Base-by-base conservation (phyloP, 1,140 invertebrate species). In the Listronotus oregonensis region DNA sequence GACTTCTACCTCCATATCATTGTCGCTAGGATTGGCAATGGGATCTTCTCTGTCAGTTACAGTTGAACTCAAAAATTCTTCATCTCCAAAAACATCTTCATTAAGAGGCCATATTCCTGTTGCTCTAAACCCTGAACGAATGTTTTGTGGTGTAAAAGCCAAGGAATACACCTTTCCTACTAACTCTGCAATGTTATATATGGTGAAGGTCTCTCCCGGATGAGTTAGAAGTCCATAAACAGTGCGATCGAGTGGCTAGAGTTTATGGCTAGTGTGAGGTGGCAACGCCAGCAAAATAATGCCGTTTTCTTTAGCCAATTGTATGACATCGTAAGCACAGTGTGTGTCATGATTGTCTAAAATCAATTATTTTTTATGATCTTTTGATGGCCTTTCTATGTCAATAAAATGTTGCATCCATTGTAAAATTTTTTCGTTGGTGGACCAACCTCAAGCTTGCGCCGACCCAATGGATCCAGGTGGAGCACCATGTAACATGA, bases 211-310 rank as follows among this genome's bases (percentile, higher is more conserved):
- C 61, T 66, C 52, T 0, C 14, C 55, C n/a, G 21, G 7, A 58
- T 58, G 12, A 12, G 18, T 43, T 18, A 27, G 6, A 27, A 70
- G 69, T 4, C 70, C 71, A 57, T 63, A 75, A 14, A 77, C 61
- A 51, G 32, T 43, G 40, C 39, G 42, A 65, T 80, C 79, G 6
- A 81, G 66, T 10, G 77, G 78, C 59, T 80, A 76, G 9, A 80
- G 65, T 56, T 74, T 77, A 43, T 79, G 76, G 43, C 67, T 74
- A 10, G 67, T 74, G 59, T 79, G 76, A 12, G 77, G 76, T 34
- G 74, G 73, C 18, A 80, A 44, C 17, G 75, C 69, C 12, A 79
- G 11, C 9, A 79, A 67, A 17, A 44, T 50, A 11, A 73, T 57
- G 42, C 71, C 17, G 7, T 46, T 58, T 27, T 58, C n/a, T 58